These are phyloP conservation scores for Zaprionus davidi DNA, from an alignment of 1,140 invertebrate genomes.

Conservation along the genomic window DNA sequence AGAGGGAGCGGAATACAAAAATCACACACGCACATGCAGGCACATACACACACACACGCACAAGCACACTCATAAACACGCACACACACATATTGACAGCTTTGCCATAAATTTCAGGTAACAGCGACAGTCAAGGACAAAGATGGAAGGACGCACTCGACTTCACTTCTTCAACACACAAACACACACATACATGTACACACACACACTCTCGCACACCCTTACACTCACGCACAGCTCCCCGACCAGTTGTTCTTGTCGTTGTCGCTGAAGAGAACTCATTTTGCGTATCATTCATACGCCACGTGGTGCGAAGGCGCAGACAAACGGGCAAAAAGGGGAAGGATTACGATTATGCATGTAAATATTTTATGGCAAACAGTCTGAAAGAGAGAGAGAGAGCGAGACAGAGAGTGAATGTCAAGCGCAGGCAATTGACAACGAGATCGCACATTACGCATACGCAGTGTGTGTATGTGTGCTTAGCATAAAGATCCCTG, in stretches of 20 bases:
- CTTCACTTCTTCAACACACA: background rate
- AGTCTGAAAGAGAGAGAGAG: background rate
- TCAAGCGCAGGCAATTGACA: constrained; percentile 1
- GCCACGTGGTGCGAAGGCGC: constrained; percentile 27
- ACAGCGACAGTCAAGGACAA: constrained; percentile 26
- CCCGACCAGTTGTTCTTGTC: background rate
- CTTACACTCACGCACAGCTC: background rate
- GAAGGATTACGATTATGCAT: constrained; percentile 30
- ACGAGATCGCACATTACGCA: background rate
- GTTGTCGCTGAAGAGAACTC: constrained; percentile 15
- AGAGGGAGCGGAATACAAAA: constrained; percentile 25
- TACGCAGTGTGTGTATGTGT: background rate
- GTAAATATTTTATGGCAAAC: constrained; percentile 17
- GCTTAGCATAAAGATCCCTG: constrained; percentile 22
- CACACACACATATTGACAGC: constrained; percentile 60
- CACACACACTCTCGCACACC: constrained; percentile 12
- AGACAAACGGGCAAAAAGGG: too few relatives aligned
- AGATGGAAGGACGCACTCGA: background rate
- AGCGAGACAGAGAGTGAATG: constrained; percentile 2
- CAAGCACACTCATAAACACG: constrained; percentile 19
- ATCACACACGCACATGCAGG: constrained; percentile 2
- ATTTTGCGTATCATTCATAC: constrained; percentile 55
- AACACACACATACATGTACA: background rate
- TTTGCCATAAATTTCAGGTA: constrained; percentile 75
- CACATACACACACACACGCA: constrained; percentile 3